phyloP scores from a whole-genome alignment of 1,140 invertebrate species.

The Pseudomyrmex pallidus region DNA sequence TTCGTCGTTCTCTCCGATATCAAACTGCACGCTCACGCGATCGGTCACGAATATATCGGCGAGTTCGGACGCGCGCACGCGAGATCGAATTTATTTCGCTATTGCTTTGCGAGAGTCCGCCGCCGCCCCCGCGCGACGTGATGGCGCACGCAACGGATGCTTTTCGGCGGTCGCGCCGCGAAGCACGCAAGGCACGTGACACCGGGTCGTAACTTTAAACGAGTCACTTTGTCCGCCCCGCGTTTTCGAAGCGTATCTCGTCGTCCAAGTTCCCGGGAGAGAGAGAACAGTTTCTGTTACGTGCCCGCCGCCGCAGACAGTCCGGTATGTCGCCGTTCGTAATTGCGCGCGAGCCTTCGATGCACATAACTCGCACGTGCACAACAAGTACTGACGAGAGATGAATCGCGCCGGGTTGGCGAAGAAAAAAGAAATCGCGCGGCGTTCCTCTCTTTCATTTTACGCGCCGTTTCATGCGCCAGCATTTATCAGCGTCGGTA shows the following conservation, averaged over 20 bases:
- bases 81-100: conserved; percentile 37
- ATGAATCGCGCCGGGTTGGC: too few species aligned
- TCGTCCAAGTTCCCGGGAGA: conserved; percentile 36
- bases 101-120: neutral
- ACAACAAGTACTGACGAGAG: too few species aligned
- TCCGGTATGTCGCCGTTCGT: conserved; percentile 59
- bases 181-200: conserved; percentile 61
- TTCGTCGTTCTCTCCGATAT: conserved; percentile 20
- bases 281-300: conserved; percentile 33
- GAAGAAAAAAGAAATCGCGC: too few species aligned
- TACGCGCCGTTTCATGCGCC: too few species aligned
- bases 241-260: conserved; percentile 26
- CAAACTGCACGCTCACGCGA: conserved; percentile 33
- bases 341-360: conserved; percentile 59
- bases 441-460: too few species aligned
- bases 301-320: conserved; percentile 53
- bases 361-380: conserved; percentile 23
- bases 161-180: conserved; percentile 36
- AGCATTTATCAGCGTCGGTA: too few species aligned
- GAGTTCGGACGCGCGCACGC: neutral
- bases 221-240: conserved; percentile 54
- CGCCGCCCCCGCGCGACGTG: too few species aligned
- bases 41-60: conserved; percentile 3
- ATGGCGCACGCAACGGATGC: conserved; percentile 33
- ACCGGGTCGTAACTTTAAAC: conserved; percentile 62